Evolutionary conservation across 1,140 invertebrate species (phyloP).

Genomic region (Heterodera carotae): DNA sequence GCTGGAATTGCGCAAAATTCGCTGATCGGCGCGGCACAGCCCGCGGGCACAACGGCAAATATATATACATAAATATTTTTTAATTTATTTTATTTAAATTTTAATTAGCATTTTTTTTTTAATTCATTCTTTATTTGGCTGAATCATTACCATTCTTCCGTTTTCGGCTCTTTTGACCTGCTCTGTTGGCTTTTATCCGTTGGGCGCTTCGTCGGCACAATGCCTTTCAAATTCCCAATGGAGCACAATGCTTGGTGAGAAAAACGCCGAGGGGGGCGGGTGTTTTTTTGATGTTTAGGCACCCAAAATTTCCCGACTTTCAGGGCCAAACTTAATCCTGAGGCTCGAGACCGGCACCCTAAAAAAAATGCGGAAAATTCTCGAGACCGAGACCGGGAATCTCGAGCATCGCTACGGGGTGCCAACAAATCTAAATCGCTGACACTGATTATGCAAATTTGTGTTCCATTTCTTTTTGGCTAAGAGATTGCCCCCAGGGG

Average conservation of each 20-base stretch:
- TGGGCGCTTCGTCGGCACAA: constrained; percentile 12
- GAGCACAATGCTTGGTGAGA: constrained; percentile 14
- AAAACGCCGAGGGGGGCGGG: neutral
- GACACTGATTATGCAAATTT: too few relatives aligned
- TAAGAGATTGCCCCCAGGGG: too few relatives aligned
- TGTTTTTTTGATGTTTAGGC: neutral
- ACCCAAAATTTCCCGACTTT: neutral
- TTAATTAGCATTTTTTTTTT: neutral
- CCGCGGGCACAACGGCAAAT: neutral
- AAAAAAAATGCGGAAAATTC: too few relatives aligned
- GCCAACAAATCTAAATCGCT: too few relatives aligned
- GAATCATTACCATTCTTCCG: neutral
- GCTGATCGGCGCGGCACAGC: neutral
- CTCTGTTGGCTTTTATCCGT: constrained; percentile 4
- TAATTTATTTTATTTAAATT: neutral
- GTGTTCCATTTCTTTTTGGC: too few relatives aligned
- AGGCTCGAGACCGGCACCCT: too few relatives aligned
- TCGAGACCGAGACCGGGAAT: too few relatives aligned
- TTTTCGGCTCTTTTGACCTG: constrained; percentile 6
- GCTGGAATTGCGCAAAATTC: neutral
- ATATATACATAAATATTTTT: neutral
- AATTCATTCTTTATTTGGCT: neutral
- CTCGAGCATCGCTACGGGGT: too few relatives aligned
- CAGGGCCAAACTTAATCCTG: too few relatives aligned
- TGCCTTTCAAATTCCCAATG: constrained; percentile 17